Percentiles rank a stretch among this genome's conserved stretches.
phyloP scores from a whole-genome alignment of 2,888 invertebrate species.

The Eretmocerus hayati region DNA sequence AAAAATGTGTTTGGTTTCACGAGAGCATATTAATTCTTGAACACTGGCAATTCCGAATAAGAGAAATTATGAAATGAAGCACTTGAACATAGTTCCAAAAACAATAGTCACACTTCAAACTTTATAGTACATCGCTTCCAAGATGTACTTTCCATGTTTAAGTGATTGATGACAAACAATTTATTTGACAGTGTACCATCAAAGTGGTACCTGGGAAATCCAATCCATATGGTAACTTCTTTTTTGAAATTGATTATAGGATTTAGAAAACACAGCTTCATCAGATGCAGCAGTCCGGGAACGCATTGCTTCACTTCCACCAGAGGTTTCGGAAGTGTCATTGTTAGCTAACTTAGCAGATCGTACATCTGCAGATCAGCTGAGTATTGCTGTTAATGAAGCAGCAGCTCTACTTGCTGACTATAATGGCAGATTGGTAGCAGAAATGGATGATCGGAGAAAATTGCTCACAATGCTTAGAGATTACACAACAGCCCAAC shows the following conservation, averaged over 20 bases:
- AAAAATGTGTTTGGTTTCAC: no score
- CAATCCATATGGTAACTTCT: no score
- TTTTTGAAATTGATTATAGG: constrained; percentile 52
- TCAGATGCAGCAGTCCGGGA: constrained; percentile 90
- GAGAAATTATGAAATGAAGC: no score
- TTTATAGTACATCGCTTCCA: no score
- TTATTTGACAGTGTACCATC: no score
- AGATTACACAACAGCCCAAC: constrained; percentile 82
- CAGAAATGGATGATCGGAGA: constrained; percentile 85
- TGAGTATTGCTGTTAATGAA: constrained; percentile 78
- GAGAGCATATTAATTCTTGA: no score
- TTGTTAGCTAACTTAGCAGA: constrained; percentile 78
- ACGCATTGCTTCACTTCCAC: constrained; percentile 86
- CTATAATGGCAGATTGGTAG: constrained; percentile 78
- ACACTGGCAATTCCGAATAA: no score
- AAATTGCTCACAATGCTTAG: constrained; percentile 78
- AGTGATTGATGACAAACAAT: no score
- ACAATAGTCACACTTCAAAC: no score
- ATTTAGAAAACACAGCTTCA: constrained; percentile 90
- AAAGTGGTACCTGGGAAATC: no score
- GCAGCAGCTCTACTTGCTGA: constrained; percentile 80
- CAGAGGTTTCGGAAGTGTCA: constrained; percentile 88
- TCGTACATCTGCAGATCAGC: constrained; percentile 69
- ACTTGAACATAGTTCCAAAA: no score
- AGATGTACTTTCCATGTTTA: no score